These are phyloP conservation scores for Corbicula japonica DNA, from an alignment of 2,888 invertebrate species.

Conservation along the genomic window DNA sequence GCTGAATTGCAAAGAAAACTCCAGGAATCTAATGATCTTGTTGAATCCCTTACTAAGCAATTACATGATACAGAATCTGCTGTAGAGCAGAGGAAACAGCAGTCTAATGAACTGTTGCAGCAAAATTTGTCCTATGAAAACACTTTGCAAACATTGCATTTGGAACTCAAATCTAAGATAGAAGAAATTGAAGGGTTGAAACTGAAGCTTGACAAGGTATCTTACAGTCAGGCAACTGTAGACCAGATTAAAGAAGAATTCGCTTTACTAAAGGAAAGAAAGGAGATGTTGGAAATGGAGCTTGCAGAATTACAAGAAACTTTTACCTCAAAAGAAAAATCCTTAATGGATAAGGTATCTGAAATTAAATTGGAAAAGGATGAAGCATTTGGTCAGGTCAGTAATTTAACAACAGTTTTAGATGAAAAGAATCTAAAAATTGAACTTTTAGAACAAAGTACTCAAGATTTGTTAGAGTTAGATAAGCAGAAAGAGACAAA, in stretches of 20 bases:
- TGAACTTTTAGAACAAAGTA: slow-evolving; percentile 29
- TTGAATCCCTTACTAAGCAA: slow-evolving; percentile 3
- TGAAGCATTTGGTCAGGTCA: slow-evolving; percentile 11
- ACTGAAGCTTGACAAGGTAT: slow-evolving; percentile 33
- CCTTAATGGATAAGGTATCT: not conserved
- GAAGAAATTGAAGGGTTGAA: slow-evolving; percentile 25
- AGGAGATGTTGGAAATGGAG: slow-evolving; percentile 1
- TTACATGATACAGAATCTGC: slow-evolving; percentile 16
- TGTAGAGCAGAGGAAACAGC: slow-evolving; percentile 51
- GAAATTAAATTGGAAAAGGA: not conserved
- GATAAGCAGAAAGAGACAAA: slow-evolving; percentile 33
- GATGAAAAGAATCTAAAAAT: slow-evolving; percentile 44
- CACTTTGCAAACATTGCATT: slow-evolving; percentile 68
- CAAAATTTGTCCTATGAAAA: slow-evolving; percentile 59
- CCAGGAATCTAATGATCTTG: not conserved
- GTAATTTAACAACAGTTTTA: slow-evolving; percentile 31
- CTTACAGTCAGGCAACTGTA: too few species aligned
- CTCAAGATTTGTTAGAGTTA: slow-evolving; percentile 32
- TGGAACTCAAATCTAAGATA: slow-evolving; percentile 57
- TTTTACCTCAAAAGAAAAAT: not conserved
- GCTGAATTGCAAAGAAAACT: slow-evolving; percentile 22
- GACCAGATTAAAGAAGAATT: too few species aligned
- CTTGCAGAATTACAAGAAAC: not conserved
- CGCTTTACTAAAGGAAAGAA: slow-evolving; percentile 20
- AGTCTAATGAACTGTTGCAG: slow-evolving; percentile 54